These are phyloP conservation scores for Pseudotriccus pelzelni DNA, from an alignment of 2,797 vertebrate genomes.

Conservation along the genomic window DNA sequence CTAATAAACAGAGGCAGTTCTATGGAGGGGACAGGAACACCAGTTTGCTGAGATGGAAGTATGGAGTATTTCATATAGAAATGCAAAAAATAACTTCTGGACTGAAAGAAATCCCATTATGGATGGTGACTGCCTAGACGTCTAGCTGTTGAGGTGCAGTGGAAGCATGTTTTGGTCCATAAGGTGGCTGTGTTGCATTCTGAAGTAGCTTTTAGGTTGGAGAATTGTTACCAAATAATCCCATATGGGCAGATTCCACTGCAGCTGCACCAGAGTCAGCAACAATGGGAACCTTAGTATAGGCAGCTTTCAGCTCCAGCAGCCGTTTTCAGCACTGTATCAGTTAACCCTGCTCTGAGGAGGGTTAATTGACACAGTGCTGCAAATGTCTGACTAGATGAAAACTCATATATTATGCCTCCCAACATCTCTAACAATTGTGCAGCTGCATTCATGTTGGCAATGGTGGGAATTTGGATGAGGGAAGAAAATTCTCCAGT, in stretches of 20 bases:
- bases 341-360: conserved; percentile 65
- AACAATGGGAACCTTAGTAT: conserved; percentile 60
- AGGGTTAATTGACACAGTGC: conserved; percentile 66
- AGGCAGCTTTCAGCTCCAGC: conserved; percentile 44
- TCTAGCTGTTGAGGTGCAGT: neutral
- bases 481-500: conserved; percentile 40
- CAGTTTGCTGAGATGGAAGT: neutral
- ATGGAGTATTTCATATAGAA: neutral
- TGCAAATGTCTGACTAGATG: conserved; percentile 60
- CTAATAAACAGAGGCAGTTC: neutral
- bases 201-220: neutral
- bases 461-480: conserved; percentile 50
- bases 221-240: conserved; percentile 37
- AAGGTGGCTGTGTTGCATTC: conserved; percentile 13
- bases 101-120: neutral
- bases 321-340: conserved; percentile 62
- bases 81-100: neutral
- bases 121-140: neutral
- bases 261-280: conserved; percentile 57
- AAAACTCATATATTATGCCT: conserved; percentile 58
- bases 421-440: conserved; percentile 43
- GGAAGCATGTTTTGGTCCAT: neutral
- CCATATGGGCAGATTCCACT: conserved; percentile 15
- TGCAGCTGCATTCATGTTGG: conserved; percentile 62
- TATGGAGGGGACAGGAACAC: neutral